Evolutionary conservation across 1,140 invertebrate genomes (phyloP).

Genomic region (Drosophila erecta): DNA sequence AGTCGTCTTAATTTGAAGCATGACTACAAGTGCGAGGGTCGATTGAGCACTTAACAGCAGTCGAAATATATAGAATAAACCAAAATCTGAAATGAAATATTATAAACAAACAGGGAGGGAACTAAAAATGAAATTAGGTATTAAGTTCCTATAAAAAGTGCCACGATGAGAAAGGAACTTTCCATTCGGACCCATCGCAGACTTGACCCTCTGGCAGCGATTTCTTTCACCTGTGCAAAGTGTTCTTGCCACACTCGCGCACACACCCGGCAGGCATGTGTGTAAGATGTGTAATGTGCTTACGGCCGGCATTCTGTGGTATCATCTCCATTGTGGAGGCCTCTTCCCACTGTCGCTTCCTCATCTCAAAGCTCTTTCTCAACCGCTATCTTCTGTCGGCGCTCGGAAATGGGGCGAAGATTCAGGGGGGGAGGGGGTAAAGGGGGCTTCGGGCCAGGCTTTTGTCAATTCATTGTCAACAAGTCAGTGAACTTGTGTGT

Average conservation of each 20-base stretch:
- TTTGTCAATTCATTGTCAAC: conserved; percentile 81
- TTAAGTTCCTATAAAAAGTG: no score
- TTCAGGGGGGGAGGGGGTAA: conserved; percentile 15
- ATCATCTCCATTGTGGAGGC: conserved; percentile 65
- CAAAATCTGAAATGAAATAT: no score
- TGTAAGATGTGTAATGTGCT: conserved; percentile 46
- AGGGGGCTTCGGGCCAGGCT: conserved; percentile 38
- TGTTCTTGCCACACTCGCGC: conserved; percentile 30
- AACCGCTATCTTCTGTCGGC: conserved; percentile 32
- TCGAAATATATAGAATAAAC: no score
- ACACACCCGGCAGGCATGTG: conserved; percentile 6
- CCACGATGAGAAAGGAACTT: neutral
- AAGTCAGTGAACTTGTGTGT: conserved; percentile 78
- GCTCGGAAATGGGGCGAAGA: conserved; percentile 1
- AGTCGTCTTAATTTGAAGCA: conserved; percentile 47
- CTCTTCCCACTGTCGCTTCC: conserved; percentile 25
- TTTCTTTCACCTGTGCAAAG: conserved; percentile 30
- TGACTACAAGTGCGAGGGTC: conserved; percentile 34
- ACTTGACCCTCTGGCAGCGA: conserved; percentile 23
- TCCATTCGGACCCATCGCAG: neutral
- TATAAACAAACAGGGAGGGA: no score
- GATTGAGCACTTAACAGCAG: neutral
- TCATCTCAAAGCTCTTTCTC: conserved; percentile 7
- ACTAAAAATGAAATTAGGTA: no score
- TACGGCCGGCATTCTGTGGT: conserved; percentile 50